Conservation (phyloP, 2,888 invertebrate species). For the Athetis lepigone region DNA sequence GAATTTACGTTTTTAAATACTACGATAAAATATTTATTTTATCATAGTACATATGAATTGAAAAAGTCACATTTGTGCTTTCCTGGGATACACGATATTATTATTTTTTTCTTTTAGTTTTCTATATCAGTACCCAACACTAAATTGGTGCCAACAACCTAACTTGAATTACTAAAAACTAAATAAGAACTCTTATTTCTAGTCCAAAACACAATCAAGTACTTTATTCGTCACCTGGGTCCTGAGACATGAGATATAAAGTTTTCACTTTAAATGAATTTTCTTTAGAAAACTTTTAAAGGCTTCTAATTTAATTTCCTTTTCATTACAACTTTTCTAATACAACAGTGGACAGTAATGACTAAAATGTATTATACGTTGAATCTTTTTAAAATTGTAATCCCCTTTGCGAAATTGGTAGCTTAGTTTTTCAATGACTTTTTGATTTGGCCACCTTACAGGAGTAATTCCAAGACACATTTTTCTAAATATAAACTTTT, state of each 20-base stretch:
- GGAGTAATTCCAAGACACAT: too few relatives aligned
- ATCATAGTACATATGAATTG: too few relatives aligned
- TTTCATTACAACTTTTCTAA: conserved; percentile 25
- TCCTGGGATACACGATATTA: too few relatives aligned
- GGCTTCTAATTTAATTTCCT: conserved; percentile 48
- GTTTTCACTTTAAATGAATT: conserved; percentile 52
- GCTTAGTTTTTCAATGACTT: too few relatives aligned
- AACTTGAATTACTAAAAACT: neutral
- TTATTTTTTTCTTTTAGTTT: too few relatives aligned
- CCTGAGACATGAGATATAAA: conserved; percentile 40
- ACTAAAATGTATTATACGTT: conserved; percentile 25
- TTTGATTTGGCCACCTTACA: too few relatives aligned
- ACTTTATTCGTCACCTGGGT: conserved; percentile 32
- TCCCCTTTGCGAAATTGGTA: conserved; percentile 1
- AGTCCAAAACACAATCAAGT: conserved; percentile 11
- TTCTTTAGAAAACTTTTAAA: conserved; percentile 40
- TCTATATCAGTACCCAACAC: too few relatives aligned
- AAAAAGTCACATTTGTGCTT: too few relatives aligned
- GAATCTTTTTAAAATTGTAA: neutral
- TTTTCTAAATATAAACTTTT: too few relatives aligned
- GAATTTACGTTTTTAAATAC: too few relatives aligned
- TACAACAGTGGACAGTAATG: conserved; percentile 23
- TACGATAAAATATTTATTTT: too few relatives aligned
- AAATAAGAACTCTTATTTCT: neutral
- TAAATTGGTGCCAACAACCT: too few relatives aligned